Evolutionary conservation across 2,797 vertebrate genomes (phyloP), one percentile per base, ranked within the genome.

Genomic region (Falco novaeseelandiae): DNA sequence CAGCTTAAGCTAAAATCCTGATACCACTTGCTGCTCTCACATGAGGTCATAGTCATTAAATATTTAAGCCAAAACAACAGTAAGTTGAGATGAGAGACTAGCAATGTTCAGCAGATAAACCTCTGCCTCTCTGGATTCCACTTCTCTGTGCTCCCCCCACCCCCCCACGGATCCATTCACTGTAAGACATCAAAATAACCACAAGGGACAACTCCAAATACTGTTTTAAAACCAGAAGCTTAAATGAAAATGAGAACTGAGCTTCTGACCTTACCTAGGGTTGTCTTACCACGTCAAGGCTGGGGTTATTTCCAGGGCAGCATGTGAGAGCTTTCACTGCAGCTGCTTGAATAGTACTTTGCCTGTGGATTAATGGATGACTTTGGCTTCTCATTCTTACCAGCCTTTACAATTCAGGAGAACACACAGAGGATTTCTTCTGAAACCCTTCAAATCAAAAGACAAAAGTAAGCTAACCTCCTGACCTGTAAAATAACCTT

Each of bases 291-390:
- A 82, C 51, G 66, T 95, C 96, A 97, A 1, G 5, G 73, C 48
- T 1, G 38, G 91, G 94, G 96, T 97, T 93, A 96, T 93, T 95
- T 93, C 93, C 93, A 90, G 97, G 94, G 95, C 97, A 96, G 91
- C 73, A 4, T 51, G 86, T 3, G 73, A 87, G 94, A 90, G 91
- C 93, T 96, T 94, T 97, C 93, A 93, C 94, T 90, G 70, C 66
- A 42, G 91, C 88, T 82, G 80, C 86, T 65, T 83, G 62, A 86
- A 92, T 32, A 59, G 87, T 16, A n/a, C 66, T 87, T 63, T 32
- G 95, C 94, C 70, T 5, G 15, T 34, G 91, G 95, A 94, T 96
- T 96, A 97, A 93, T 82, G 93, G 90, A 87, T 92, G 94, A 83
- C 87, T 93, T 69, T 0, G 58, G 83, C 93, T 90, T 63, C 96